phyloP scores from a whole-genome alignment of 2,797 vertebrate species.

The Ataeniobius toweri region DNA sequence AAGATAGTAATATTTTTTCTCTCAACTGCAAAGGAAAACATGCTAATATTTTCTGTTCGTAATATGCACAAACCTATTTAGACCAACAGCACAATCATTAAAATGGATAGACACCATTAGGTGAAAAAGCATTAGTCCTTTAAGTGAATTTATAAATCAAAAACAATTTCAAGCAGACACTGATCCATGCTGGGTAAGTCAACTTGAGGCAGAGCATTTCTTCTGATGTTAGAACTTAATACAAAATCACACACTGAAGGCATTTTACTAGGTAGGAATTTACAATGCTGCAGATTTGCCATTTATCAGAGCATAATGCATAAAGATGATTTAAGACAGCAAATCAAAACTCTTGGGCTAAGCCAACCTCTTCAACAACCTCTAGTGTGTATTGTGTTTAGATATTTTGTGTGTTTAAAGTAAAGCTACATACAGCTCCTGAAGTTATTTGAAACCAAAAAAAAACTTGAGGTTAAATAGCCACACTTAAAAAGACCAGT shows the following conservation, averaged over 20 bases:
- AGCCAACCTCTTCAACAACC: neutral
- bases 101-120: neutral
- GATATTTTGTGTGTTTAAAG: neutral
- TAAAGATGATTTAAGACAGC: neutral
- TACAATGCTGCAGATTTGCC: neutral
- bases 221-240: neutral
- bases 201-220: neutral
- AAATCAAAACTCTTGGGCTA: neutral
- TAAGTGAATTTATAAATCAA: neutral
- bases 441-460: neutral
- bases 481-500: neutral
- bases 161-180: neutral
- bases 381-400: neutral
- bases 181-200: neutral
- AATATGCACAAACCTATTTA: neutral
- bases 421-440: neutral
- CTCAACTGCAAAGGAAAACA: slow-evolving; percentile 13
- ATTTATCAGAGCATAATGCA: neutral
- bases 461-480: neutral
- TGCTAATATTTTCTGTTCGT: neutral
- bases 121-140: neutral
- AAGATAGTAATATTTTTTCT: slow-evolving; percentile 16
- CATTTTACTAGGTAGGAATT: neutral
- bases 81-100: neutral
- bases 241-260: neutral